Conservation (phyloP, 1,140 invertebrate genomes). For the Drosophila asahinai region DNA sequence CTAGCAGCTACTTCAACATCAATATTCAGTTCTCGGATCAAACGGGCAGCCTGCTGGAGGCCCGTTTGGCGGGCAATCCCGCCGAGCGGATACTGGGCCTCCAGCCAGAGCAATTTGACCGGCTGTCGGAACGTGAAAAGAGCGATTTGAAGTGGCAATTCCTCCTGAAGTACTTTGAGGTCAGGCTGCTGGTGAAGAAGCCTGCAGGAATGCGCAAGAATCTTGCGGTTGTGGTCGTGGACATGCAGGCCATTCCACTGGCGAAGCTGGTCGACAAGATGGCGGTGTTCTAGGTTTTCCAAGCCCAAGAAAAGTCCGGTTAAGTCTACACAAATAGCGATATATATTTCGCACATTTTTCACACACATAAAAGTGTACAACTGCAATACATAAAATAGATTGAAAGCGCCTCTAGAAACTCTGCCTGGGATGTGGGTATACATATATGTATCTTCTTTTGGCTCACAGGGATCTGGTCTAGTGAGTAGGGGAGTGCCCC, state of each 20-base stretch:
- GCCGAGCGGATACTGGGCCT: constrained; percentile 84
- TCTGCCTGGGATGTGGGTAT: constrained; percentile 6
- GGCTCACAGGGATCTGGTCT: constrained; percentile 21
- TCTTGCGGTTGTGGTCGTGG: constrained; percentile 56
- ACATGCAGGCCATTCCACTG: constrained; percentile 55
- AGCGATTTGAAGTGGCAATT: constrained; percentile 86
- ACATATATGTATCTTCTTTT: background rate
- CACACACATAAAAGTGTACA: constrained; percentile 52
- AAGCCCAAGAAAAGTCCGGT: background rate
- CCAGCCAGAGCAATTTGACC: constrained; percentile 32
- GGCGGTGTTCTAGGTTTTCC: constrained; percentile 44
- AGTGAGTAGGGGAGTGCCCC: constrained; percentile 2
- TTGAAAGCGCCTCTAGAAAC: constrained; percentile 37
- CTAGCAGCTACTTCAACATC: constrained; percentile 86
- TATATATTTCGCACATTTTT: constrained; percentile 54
- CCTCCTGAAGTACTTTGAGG: constrained; percentile 86
- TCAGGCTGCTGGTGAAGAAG: constrained; percentile 85
- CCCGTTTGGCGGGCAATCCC: constrained; percentile 84
- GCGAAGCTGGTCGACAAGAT: constrained; percentile 51
- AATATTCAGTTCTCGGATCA: constrained; percentile 86
- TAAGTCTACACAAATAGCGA: constrained; percentile 48
- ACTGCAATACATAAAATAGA: constrained; percentile 43
- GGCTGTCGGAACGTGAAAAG: constrained; percentile 64
- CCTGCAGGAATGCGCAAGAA: constrained; percentile 53
- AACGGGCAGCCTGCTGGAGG: constrained; percentile 86